phyloP scores from a whole-genome alignment of 2,797 vertebrate species.

The Aldrovandia affinis region DNA sequence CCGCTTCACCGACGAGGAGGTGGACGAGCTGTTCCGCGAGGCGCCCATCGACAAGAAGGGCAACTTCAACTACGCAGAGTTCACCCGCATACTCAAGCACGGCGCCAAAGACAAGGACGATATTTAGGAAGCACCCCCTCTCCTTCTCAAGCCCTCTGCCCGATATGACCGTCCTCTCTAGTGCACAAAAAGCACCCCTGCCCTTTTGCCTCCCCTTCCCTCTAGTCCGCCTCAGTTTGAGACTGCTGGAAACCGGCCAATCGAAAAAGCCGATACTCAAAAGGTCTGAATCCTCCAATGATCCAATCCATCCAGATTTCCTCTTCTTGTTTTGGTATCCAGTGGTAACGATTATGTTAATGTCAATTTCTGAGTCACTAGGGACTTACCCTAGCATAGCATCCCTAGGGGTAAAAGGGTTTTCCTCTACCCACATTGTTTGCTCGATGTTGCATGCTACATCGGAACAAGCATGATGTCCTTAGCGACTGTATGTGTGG shows the following conservation, averaged over 20 bases:
- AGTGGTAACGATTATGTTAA: not conserved
- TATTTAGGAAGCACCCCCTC: constrained; percentile 60
- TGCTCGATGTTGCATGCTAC: not conserved
- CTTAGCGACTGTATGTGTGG: no score
- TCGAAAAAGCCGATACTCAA: not conserved
- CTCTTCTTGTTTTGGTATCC: not conserved
- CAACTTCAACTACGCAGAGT: constrained; percentile 98
- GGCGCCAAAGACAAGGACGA: constrained; percentile 98
- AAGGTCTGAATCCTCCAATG: not conserved
- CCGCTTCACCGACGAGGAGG: constrained; percentile 95
- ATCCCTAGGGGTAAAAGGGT: not conserved
- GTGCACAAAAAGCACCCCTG: constrained; percentile 24
- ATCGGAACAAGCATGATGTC: not conserved
- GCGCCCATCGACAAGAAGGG: constrained; percentile 98
- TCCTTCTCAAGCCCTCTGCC: constrained; percentile 19
- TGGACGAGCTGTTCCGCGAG: constrained; percentile 97
- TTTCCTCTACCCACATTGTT: not conserved
- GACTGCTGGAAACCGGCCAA: not conserved
- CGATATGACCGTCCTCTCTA: not conserved
- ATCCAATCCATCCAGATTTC: not conserved
- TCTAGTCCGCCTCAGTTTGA: not conserved
- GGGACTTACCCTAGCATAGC: no score
- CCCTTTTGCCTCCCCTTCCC: not conserved
- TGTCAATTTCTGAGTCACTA: no score
- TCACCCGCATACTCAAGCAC: constrained; percentile 98